These are phyloP conservation scores for Gasteruption jaculator DNA, from an alignment of 2,888 invertebrate species.

Conservation along the genomic window DNA sequence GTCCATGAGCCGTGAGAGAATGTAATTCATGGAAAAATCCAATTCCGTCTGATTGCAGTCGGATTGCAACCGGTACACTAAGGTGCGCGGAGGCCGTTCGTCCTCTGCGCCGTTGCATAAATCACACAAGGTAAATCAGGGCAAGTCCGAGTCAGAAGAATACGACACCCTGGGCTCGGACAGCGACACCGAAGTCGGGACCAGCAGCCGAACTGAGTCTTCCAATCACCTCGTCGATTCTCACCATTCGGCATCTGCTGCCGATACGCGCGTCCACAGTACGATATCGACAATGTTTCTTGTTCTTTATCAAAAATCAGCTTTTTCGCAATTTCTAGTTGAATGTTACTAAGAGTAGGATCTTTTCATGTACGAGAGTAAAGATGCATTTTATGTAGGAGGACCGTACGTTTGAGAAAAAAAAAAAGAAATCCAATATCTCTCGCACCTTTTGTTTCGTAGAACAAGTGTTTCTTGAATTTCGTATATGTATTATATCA, in stretches of 20 bases:
- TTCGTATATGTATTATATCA: too few relatives aligned
- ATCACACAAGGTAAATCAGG: constrained; percentile 77
- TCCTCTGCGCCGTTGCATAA: constrained; percentile 51
- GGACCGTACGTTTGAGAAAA: too few relatives aligned
- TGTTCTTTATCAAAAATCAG: constrained; percentile 17
- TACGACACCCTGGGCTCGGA: constrained; percentile 81
- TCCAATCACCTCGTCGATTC: constrained; percentile 54
- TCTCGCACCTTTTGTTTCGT: too few relatives aligned
- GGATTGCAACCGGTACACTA: constrained; percentile 53
- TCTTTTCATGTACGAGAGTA: too few relatives aligned
- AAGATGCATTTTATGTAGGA: too few relatives aligned
- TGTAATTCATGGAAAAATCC: constrained; percentile 27
- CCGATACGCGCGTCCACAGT: constrained; percentile 52
- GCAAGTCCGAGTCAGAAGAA: constrained; percentile 92
- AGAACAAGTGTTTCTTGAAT: too few relatives aligned
- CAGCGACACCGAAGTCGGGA: constrained; percentile 72
- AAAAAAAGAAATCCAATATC: too few relatives aligned
- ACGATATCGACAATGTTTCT: constrained; percentile 37
- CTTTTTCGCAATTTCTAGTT: too few relatives aligned
- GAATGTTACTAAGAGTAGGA: too few relatives aligned
- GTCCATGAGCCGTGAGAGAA: constrained; percentile 22
- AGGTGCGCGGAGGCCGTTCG: constrained; percentile 51
- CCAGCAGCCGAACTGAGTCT: constrained; percentile 54
- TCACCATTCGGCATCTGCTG: constrained; percentile 49
- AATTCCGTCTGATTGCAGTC: constrained; percentile 53